Percentiles rank a stretch among this genome's conserved stretches.
Evolutionary conservation across 2,113 vertebrate species (phyloP).

Genomic region (Phycodurus eques): DNA sequence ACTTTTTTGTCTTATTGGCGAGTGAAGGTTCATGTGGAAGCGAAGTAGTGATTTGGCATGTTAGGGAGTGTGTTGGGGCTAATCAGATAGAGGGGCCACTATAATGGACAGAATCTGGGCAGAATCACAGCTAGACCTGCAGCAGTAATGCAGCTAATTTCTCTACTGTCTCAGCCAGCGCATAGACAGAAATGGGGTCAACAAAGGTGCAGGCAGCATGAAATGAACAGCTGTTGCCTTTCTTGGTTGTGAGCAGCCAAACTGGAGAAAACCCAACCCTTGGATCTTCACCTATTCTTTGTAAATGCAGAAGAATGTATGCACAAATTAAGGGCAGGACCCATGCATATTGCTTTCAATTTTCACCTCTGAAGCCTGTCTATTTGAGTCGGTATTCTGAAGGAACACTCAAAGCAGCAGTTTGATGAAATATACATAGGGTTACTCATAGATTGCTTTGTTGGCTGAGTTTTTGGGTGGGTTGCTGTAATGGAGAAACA

Average conservation of each 20-base stretch:
- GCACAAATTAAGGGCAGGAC: slow-evolving; percentile 76
- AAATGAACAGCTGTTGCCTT: slow-evolving; percentile 90
- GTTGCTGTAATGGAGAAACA: slow-evolving; percentile 69
- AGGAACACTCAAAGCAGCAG: slow-evolving; percentile 60
- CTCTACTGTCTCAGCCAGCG: slow-evolving; percentile 85
- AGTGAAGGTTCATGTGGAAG: slow-evolving; percentile 80
- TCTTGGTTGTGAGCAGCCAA: slow-evolving; percentile 75
- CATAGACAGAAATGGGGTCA: slow-evolving; percentile 91
- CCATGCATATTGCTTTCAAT: slow-evolving; percentile 70
- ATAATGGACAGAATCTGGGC: slow-evolving; percentile 99
- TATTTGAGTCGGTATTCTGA: slow-evolving; percentile 43
- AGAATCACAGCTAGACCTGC: slow-evolving; percentile 94
- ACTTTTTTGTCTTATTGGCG: slow-evolving; percentile 48
- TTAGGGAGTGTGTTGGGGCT: slow-evolving; percentile 97
- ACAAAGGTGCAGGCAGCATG: slow-evolving; percentile 83
- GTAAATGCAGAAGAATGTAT: slow-evolving; percentile 75
- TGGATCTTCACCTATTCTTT: slow-evolving; percentile 38
- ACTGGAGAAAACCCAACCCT: slow-evolving; percentile 37
- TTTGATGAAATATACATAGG: slow-evolving; percentile 68
- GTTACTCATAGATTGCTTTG: slow-evolving; percentile 63
- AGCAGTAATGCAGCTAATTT: slow-evolving; percentile 94
- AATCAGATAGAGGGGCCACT: slow-evolving; percentile 94
- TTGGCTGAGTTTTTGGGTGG: slow-evolving; percentile 44
- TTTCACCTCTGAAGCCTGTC: slow-evolving; percentile 56
- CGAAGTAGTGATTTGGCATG: slow-evolving; percentile 99